Base-by-base conservation (phyloP, 2,113 vertebrate species). In the Phalacrocorax aristotelis region DNA sequence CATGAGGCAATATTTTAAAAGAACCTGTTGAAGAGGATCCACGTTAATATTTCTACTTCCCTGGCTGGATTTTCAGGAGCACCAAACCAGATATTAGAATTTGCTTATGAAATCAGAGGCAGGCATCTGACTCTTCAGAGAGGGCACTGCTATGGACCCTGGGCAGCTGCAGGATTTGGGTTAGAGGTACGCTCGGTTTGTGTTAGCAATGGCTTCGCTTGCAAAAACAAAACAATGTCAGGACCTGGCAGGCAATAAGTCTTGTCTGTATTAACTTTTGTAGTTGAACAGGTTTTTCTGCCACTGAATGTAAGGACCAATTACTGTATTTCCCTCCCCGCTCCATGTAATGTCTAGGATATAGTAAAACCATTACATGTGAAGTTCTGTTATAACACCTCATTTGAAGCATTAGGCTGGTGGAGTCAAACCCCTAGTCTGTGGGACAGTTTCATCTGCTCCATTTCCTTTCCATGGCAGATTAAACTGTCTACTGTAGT, bases 241-340 rank as follows among this genome's bases (percentile, higher is more conserved):
- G 89, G 72, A 82, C 40, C 69, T 87, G 83, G 83, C 61, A 84
- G 83, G 48, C 81, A 92, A 1, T 66, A 61, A 84, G 21, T 83
- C 66, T 69, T 68, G 78, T 65, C 87, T 86, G 34, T 61, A 96
- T 94, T 94, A 94, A 95, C 92, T 87, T 94, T 94, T 87, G 95
- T 80, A 83, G 90, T 46, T 92, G 80, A 92, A 90, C 89, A 92
- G 86, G 94, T 95, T 97, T 97, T 95, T 95, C 89, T 92, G 90
- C 78, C 29, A 20, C 32, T 78, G 83, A 74, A 48, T 44, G 20
- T 71, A 83, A 77, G 51, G 69, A 83, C 51, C 32, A 66, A 26
- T 78, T 57, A 58, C 62, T 83, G 38, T 57, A 51, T 62, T 21
- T 5, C 15, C 3, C 14, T 18, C 21, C 13, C 26, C 9, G 25